Base-by-base conservation (phyloP, 2,113 vertebrate genomes). In the Phrynosoma platyrhinos region DNA sequence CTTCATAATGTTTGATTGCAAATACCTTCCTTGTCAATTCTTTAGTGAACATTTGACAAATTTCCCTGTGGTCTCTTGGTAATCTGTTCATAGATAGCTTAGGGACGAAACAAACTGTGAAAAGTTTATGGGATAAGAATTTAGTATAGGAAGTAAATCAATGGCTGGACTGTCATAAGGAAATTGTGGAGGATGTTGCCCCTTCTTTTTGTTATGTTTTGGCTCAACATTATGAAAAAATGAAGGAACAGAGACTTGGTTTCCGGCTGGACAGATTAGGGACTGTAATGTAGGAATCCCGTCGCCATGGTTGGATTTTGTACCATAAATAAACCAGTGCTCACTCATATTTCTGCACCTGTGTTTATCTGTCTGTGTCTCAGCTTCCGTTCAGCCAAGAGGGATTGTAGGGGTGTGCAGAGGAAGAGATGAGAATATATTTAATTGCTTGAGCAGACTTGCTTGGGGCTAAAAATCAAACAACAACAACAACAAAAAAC, bases 341-440 rank as follows among this genome's bases (percentile, higher is more conserved):
- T 92, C 90, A 89, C 89, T 93, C 90, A 86, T 89, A 82, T 80
- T 77, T 64, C 80, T 42, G 89, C 95, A 94, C 94, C 95, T 95
- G 94, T 96, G 94, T 96, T 96, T 96, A 96, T 95, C 95, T 92
- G 95, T 95, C 95, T 96, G 92, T 91, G 93, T 92, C 88, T 21
- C 40, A 74, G 93, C 91, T 96, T 95, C 95, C 94, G 93, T 76
- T 86, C 84, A 21, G 30, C 83, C 88, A 89, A 87, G 84, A 89
- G 91, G 76, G 90, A 87, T 89, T 83, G 88, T 27, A 58, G 85
- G 85, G 77, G 77, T 55, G 71, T 30, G 75, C 47, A 42, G 87
- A 69, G 72, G 87, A 68, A 83, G 58, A 58, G 77, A 77, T 77
- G 72, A 62, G 72, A 83, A 88, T 53, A 91, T 91, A 90, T 92